Conservation (phyloP, 2,113 vertebrate species). For the mouse (Mus musculus) region GRCm39 chr6:137673501-137674000, state of each 20-base stretch:
- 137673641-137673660: neutral
- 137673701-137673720: neutral
- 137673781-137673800: constrained; percentile 3
- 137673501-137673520: no score
- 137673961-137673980: neutral
- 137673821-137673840: neutral
- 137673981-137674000: constrained; percentile 9
- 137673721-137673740: neutral
- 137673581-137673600: neutral
- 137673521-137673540: neutral
- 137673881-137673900: neutral
- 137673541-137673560: neutral
- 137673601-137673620: neutral
- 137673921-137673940: neutral
- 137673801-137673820: constrained; percentile 15
- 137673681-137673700: neutral
- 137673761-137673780: neutral
- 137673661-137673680: neutral
- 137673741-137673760: neutral
- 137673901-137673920: constrained; percentile 35
- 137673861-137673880: neutral
- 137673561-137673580: neutral
- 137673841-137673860: neutral
- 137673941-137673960: neutral
- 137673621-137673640: neutral